Base-by-base conservation (phyloP, 2,113 vertebrate genomes). In the Hyla sarda region DNA sequence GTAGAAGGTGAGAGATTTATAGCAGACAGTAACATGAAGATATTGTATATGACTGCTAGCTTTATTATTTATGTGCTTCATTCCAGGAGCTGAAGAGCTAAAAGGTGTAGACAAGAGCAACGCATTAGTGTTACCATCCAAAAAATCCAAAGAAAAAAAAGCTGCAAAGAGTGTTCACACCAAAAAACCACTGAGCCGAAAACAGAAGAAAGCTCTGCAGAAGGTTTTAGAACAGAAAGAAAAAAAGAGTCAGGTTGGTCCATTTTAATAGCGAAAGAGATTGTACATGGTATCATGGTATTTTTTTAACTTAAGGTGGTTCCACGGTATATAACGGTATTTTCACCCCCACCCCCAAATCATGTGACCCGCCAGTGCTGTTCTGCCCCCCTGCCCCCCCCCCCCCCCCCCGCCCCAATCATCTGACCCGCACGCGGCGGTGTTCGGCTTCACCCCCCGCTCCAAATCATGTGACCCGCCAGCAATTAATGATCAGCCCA, bases 101-200 rank as follows among this genome's bases (percentile, higher is more conserved):
- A 99, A 99, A 91, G 98, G 98, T 2, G 93, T 99, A 0, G 97
- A 98, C 23, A 90, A 88, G 0, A 96, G 97, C 54, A 99, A 99
- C 0, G 95, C 92, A 0, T 92, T 99, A 21, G 95, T 99, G 12
- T 94, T 99, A 54, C 96, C 96, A 0, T 91, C 95, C 3, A 96
- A 73, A 80, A 98, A 93, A 91, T 78, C 86, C 11, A 97, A 96
- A 91, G 96, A 94, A 89, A 92, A 92, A 28, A 93, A 89, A 56
- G 74, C 58, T 0, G 3, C 13, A 0, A 86, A 10, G 25, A 89
- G 80, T 34, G 88, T 34, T 14, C 90, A 89, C 2, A 92, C 87
- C 50, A 98, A 94, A 88, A 96, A 92, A 79, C 96, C 95, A 0
- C 92, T 99, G 47, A 98, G 95, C 73, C 97, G 96, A 91, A 99